phyloP scores from a whole-genome alignment of 2,113 vertebrate genomes.

The Periophthalmus modestus region DNA sequence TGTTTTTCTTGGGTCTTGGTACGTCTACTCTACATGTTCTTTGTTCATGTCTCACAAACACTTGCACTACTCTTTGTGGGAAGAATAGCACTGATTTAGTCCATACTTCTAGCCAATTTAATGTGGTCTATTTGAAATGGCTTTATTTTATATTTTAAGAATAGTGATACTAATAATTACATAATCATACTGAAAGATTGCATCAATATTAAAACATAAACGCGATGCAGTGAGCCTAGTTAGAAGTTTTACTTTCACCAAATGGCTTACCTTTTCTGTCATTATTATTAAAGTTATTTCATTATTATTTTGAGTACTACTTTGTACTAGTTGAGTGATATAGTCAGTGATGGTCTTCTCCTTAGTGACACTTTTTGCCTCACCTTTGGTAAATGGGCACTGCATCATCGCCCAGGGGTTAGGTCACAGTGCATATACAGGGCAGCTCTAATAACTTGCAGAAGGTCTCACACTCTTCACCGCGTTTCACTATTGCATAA shows the following conservation, averaged over 20 bases:
- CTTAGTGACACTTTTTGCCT: too few species aligned
- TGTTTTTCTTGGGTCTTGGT: background rate
- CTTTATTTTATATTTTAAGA: background rate
- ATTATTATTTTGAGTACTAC: background rate
- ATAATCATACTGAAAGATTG: background rate
- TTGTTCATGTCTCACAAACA: too few species aligned
- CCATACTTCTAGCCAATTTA: too few species aligned
- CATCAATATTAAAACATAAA: background rate
- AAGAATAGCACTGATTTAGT: too few species aligned
- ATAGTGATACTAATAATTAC: too few species aligned
- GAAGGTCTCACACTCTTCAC: background rate
- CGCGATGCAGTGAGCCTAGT: background rate
- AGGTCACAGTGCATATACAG: background rate
- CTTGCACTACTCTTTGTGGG: too few species aligned
- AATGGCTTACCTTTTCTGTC: background rate
- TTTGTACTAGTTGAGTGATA: background rate
- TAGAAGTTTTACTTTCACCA: too few species aligned
- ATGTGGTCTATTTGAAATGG: background rate
- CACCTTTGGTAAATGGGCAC: background rate
- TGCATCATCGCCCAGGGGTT: background rate
- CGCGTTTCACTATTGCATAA: background rate
- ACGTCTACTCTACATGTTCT: background rate
- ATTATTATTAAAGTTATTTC: background rate
- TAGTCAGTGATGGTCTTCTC: background rate
- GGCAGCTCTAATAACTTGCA: background rate